These are phyloP conservation scores for Macropus fuliginosus DNA, from an alignment of 2,797 vertebrate genomes.

Conservation along the genomic window DNA sequence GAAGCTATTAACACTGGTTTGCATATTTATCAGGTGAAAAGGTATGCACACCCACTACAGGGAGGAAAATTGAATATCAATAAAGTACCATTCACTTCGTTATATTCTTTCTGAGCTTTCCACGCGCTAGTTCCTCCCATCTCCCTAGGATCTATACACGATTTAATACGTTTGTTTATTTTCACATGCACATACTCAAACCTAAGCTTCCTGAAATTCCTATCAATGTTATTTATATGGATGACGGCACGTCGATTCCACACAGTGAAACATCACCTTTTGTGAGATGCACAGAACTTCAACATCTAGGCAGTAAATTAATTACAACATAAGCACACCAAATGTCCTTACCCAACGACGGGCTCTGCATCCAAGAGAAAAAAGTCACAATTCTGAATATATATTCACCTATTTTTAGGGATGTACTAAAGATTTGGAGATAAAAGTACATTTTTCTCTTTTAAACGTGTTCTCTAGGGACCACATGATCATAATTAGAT, in stretches of 20 bases:
- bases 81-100: conserved; percentile 57
- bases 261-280: conserved; percentile 43
- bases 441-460: conserved; percentile 15
- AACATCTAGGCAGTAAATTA: conserved; percentile 12
- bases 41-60: neutral
- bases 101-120: conserved; percentile 59
- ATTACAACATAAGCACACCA: conserved; percentile 19
- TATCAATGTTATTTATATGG: conserved; percentile 69
- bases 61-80: conserved; percentile 53
- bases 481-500: conserved; percentile 63
- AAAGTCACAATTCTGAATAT: conserved; percentile 26
- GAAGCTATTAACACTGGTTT: conserved; percentile 21
- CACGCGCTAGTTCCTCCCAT: conserved; percentile 55
- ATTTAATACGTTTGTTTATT: conserved; percentile 54
- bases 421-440: conserved; percentile 11
- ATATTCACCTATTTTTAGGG: conserved; percentile 26
- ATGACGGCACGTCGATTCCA: conserved; percentile 60
- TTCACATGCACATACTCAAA: conserved; percentile 51
- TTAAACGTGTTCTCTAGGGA: conserved; percentile 66
- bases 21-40: conserved; percentile 51
- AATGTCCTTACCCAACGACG: conserved; percentile 20
- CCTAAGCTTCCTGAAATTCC: conserved; percentile 55
- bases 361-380: conserved; percentile 45
- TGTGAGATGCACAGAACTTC: conserved; percentile 49
- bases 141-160: conserved; percentile 48